Conservation (phyloP, 1,140 invertebrate species). For the Triops cancriformis region DNA sequence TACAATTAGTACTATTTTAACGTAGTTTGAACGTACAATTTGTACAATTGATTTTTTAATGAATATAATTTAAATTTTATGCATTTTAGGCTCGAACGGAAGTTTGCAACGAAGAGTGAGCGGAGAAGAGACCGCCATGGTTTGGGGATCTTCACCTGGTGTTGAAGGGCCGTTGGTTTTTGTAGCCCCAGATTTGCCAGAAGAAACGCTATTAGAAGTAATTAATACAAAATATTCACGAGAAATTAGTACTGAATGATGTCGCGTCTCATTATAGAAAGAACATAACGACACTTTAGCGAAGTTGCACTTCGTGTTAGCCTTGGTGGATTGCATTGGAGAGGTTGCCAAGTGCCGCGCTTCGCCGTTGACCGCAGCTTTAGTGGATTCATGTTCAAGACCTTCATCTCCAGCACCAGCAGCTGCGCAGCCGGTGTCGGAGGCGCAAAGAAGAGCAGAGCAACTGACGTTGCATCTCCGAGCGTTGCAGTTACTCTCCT, state of each 20-base stretch:
- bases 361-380: conserved; percentile 54
- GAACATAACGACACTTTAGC: conserved; percentile 90
- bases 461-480: conserved; percentile 83
- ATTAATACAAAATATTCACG: conserved; percentile 31
- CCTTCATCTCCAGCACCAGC: background rate
- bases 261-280: conserved; percentile 44
- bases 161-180: conserved; percentile 61
- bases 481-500: conserved; percentile 83
- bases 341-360: conserved; percentile 69
- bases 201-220: conserved; percentile 87
- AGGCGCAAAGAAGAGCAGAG: conserved; percentile 58
- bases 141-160: conserved; percentile 42
- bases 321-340: conserved; percentile 80
- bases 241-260: background rate
- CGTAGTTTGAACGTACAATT: too few relatives aligned
- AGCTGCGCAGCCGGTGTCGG: conserved; percentile 27
- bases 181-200: conserved; percentile 79
- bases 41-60: too few relatives aligned
- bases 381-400: conserved; percentile 21
- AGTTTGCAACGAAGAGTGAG: background rate
- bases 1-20: too few relatives aligned
- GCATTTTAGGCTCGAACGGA: background rate
- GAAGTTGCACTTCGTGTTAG: conserved; percentile 85
- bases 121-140: background rate
- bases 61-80: too few relatives aligned